Percentiles rank a stretch among this genome's conserved stretches.
Evolutionary conservation across 2,113 vertebrate species (phyloP).

Genomic region (Arvicanthis niloticus): DNA sequence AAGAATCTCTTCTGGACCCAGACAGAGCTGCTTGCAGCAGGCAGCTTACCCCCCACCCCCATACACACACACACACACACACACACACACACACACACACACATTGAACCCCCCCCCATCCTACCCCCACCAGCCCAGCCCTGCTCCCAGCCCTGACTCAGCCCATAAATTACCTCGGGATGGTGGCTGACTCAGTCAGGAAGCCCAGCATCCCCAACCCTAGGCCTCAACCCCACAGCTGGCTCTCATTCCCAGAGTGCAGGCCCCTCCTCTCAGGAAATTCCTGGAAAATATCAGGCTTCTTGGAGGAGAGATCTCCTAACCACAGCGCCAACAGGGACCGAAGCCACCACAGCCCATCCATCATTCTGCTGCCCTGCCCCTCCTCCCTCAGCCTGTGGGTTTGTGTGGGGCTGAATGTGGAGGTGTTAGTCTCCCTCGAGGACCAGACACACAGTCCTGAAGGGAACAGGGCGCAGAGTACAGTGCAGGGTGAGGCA

Average conservation of each 20-base stretch:
- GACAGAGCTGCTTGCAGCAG: neutral
- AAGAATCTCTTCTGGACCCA: neutral
- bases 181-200: slow-evolving; percentile 75
- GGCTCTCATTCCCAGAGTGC: slow-evolving; percentile 78
- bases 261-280: slow-evolving; percentile 76
- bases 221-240: slow-evolving; percentile 71
- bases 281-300: slow-evolving; percentile 78
- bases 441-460: neutral
- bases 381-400: slow-evolving; percentile 16
- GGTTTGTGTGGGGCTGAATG: neutral
- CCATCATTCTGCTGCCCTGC: slow-evolving; percentile 56
- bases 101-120: neutral
- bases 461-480: neutral
- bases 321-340: slow-evolving; percentile 68
- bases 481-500: neutral
- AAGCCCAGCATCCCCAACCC: slow-evolving; percentile 60
- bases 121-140: neutral
- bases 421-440: slow-evolving; percentile 28
- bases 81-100: neutral
- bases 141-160: slow-evolving; percentile 67
- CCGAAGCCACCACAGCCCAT: slow-evolving; percentile 39
- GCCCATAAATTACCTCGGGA: slow-evolving; percentile 73
- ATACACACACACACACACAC: neutral
- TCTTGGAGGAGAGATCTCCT: slow-evolving; percentile 72
- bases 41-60: neutral